A percentile compares a stretch with the other conserved stretches of the same genome.
These are phyloP conservation scores for Drosophila gaucha DNA, from an alignment of 2,888 invertebrate species.

Conservation along the genomic window DNA sequence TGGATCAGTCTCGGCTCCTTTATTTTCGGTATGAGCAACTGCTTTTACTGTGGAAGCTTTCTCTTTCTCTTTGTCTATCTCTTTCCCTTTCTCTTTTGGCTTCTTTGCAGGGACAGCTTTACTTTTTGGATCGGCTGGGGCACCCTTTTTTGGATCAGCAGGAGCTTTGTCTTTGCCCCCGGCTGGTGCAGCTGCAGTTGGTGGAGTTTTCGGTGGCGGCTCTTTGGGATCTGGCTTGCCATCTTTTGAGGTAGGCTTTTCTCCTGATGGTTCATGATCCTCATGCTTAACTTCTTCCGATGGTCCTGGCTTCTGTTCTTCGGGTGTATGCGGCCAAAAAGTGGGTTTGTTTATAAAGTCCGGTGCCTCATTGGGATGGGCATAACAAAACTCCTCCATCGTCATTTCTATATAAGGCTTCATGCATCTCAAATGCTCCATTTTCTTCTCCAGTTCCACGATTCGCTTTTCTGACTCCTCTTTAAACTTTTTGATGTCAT, in stretches of 20 bases:
- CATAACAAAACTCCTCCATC: constrained; percentile 89
- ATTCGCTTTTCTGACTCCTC: constrained; percentile 73
- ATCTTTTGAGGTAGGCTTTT: neutral
- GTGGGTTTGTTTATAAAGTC: constrained; percentile 90
- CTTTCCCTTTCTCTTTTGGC: neutral
- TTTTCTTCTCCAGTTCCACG: constrained; percentile 86
- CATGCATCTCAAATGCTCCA: constrained; percentile 87
- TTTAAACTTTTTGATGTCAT: constrained; percentile 66
- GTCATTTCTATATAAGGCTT: constrained; percentile 94
- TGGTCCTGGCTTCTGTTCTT: constrained; percentile 86
- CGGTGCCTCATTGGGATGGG: constrained; percentile 89
- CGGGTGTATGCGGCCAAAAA: constrained; percentile 92
- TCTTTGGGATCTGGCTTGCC: neutral
- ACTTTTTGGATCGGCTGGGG: neutral
- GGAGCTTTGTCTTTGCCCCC: neutral
- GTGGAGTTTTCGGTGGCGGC: constrained; percentile 13
- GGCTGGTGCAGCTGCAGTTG: constrained; percentile 9
- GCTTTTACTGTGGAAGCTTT: neutral
- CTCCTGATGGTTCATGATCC: neutral
- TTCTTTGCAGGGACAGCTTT: neutral
- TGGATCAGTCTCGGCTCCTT: constrained; percentile 19
- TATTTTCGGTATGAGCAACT: constrained; percentile 1
- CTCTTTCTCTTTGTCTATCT: neutral
- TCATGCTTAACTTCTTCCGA: constrained; percentile 12
- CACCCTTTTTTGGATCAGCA: constrained; percentile 1